Base-by-base conservation (phyloP, 2,113 vertebrate genomes). In the Tetraodon nigroviridis region DNA sequence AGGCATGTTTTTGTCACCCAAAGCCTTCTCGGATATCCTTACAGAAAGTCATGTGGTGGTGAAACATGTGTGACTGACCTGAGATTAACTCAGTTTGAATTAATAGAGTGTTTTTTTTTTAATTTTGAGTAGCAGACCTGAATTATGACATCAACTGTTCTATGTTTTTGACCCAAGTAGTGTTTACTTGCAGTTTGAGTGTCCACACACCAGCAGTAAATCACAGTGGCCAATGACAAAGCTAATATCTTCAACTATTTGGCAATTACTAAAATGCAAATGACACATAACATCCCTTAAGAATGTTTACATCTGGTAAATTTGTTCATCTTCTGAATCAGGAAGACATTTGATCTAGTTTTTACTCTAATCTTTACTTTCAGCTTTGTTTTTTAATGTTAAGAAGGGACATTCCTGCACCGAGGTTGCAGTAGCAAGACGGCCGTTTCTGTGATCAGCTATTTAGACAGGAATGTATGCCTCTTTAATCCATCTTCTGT, bases 21-120 rank as follows among this genome's bases (percentile, higher is more conserved):
- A 52, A 78, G 64, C 69, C 69, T 84, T 79, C 74, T 22, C 64
- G 65, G 58, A 77, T 75, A 64, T 56, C 41, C 42, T 51, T 66
- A 48, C 6, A 50, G 32, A 71, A 55, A 49, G 50, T 20, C 56
- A 64, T 65, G 57, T 72, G 64, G 71, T 72, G 80, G 68, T 79
- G 69, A 71, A 69, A 69, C 67, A 60, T 61, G 66, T 21, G 62
- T 48, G 58, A 37, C 58, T 52, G 22, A 74, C 50, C 67, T 71
- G 42, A 60, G 65, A 57, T 70, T 56, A 40, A 48, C 55, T 48
- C 6, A 50, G 18, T 41, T 2, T 20, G 54, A 70, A 37, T 65
- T 51, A 10, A 69, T 61, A 72, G 69, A 47, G 32, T 69, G 69
- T n/a, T 22, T 51, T 17, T 6, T 24, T 53, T 32, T 24, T 24